phyloP scores from a whole-genome alignment of 2,797 vertebrate genomes.

The Acestrorhynchus altus region DNA sequence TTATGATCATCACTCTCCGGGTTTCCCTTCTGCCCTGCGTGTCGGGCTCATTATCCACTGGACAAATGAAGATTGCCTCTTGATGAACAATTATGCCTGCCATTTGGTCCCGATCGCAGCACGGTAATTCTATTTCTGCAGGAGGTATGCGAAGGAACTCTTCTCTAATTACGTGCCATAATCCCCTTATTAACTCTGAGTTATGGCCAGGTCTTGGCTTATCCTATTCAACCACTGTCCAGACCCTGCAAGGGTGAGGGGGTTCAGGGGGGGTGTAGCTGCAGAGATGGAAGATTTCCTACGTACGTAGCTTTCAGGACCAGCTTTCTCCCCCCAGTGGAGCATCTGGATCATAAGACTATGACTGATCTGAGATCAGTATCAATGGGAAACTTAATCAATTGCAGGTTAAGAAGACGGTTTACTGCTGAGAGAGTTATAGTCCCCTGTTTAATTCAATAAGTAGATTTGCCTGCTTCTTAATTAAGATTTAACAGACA shows the following conservation, averaged over 20 bases:
- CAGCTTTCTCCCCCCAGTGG: not conserved
- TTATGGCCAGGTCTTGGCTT: slow-evolving; percentile 44
- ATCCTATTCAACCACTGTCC: not conserved
- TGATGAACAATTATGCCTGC: slow-evolving; percentile 55
- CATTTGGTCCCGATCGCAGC: slow-evolving; percentile 48
- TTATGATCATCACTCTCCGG: slow-evolving; percentile 34
- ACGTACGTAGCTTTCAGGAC: slow-evolving; percentile 6
- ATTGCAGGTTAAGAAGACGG: slow-evolving; percentile 5
- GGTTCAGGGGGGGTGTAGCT: not conserved
- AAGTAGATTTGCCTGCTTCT: slow-evolving; percentile 79
- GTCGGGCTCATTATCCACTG: slow-evolving; percentile 48
- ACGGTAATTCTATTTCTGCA: slow-evolving; percentile 56
- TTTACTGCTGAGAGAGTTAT: not conserved
- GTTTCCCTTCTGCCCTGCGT: slow-evolving; percentile 27
- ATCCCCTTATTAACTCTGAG: slow-evolving; percentile 66
- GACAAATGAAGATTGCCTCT: slow-evolving; percentile 55
- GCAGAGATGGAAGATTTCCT: slow-evolving; percentile 11
- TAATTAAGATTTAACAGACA: slow-evolving; percentile 82
- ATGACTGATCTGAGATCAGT: not conserved
- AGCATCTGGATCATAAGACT: not conserved
- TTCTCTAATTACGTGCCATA: slow-evolving; percentile 61
- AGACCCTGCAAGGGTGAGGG: not conserved
- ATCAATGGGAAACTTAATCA: slow-evolving; percentile 1
- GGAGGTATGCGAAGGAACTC: slow-evolving; percentile 45
- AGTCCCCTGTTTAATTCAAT: slow-evolving; percentile 63